These are phyloP conservation scores for Henricia sp. DNA, from an alignment of 53 echinoderm and acorn worm genomes.

Conservation along the genomic window DNA sequence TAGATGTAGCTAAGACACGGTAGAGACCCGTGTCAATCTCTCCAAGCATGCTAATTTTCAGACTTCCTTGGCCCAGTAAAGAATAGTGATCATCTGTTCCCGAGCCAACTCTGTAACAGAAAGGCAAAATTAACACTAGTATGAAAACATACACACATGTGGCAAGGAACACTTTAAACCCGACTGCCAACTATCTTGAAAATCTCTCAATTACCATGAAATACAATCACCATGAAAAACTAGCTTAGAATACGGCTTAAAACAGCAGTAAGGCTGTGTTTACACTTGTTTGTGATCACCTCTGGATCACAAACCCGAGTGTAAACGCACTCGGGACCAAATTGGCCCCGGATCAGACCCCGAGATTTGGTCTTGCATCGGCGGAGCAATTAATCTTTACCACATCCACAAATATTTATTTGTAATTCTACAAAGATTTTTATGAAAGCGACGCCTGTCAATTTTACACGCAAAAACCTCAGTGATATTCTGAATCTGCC, in stretches of 20 bases:
- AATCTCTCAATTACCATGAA: background rate
- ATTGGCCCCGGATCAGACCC: no score
- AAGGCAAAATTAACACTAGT: no score
- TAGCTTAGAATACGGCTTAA: background rate
- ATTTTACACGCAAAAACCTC: no score
- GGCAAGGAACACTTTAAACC: background rate
- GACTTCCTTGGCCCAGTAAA: constrained; percentile 80
- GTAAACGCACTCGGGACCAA: no score
- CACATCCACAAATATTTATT: no score
- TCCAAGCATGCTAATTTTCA: constrained; percentile 68
- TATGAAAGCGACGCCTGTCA: no score
- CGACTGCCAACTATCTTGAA: background rate
- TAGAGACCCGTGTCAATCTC: constrained; percentile 94
- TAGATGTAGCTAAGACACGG: constrained; percentile 71
- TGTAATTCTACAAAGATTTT: no score
- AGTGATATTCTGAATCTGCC: no score
- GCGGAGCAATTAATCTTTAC: no score
- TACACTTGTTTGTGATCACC: background rate
- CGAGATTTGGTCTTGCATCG: no score
- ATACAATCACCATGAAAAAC: background rate
- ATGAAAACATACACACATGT: no score
- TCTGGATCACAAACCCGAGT: no score
- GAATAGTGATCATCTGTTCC: constrained; percentile 21
- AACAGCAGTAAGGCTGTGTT: background rate
- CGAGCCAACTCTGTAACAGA: background rate